Evolutionary conservation across 2,888 invertebrate genomes (phyloP), one percentile per base, ranked within the genome.

Genomic region (Acrobasis suavella): DNA sequence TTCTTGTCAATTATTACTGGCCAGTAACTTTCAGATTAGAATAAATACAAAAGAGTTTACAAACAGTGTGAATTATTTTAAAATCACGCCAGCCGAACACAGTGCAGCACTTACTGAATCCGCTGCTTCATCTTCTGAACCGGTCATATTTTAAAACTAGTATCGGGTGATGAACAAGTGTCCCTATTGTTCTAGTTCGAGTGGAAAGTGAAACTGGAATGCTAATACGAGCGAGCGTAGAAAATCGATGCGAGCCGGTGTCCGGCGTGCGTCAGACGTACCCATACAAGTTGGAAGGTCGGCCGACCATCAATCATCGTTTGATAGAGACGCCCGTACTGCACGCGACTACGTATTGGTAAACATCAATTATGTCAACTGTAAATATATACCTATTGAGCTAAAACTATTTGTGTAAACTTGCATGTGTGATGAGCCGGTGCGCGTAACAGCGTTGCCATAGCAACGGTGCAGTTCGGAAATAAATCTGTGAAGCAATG

Each of bases 221-320:
- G 78, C 73, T 78, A 75, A 78, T 77, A 72, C 77, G 75, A 76
- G 69, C 73, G 73, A 71, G 72, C 77, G 82, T 83, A 79, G 78
- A 85, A 86, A 90, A 90, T 90, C 91, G 86, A 90, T 89, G 84
- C 77, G 79, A 71, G 75, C 69, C 80, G 75, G 73, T 79, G 82
- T 82, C 81, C 81, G 82, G 76, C 81, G 73, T 78, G 77, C 82
- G 83, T 81, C 83, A 74, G 75, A 74, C 72, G 75, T 76, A 78
- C 72, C 79, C 75, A 71, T 77, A 77, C 73, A 76, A 77, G 80
- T 80, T 69, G 74, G 81, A 87, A 87, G 88, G 86, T 86, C 87
- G 74, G 67, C 70, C 74, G 79, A 72, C 73, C 78, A 83, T 87
- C 82, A 82, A 86, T 87, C 84, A 84, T 80, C 68, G 77, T 70